phyloP scores from a whole-genome alignment of 2,797 vertebrate genomes.

The Chloroceryle amazona region DNA sequence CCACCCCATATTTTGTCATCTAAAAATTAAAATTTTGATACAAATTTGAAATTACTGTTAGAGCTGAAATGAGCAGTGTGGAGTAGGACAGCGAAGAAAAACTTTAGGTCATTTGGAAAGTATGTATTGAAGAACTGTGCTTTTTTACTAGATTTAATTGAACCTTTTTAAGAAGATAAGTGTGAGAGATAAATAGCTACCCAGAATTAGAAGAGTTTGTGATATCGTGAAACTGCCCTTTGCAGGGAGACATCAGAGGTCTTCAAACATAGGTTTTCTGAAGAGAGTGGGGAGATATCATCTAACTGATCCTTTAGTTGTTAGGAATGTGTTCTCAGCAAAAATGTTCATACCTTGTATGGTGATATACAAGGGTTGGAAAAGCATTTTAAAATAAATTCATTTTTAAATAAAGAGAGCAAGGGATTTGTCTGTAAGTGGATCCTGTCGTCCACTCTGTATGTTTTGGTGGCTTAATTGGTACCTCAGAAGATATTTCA shows the following conservation, averaged over 20 bases:
- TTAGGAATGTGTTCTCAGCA: neutral
- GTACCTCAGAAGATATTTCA: neutral
- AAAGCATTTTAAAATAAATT: neutral
- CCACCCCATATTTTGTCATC: neutral
- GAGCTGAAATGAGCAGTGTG: neutral
- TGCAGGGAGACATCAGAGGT: neutral
- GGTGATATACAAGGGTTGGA: neutral
- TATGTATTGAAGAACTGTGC: neutral
- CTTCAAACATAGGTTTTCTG: neutral
- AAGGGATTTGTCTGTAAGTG: neutral
- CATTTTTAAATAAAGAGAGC: neutral
- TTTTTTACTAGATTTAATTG: neutral
- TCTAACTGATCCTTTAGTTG: neutral
- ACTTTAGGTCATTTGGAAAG: neutral
- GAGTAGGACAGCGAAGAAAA: neutral
- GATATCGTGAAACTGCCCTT: neutral
- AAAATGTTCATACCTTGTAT: neutral
- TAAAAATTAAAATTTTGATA: neutral
- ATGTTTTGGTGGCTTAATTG: rapidly evolving
- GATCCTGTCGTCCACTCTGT: neutral
- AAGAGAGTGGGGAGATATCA: neutral
- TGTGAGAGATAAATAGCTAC: neutral
- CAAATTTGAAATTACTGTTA: neutral
- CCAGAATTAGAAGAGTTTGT: neutral
- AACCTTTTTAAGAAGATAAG: neutral